Evolutionary conservation across 1,140 invertebrate genomes (phyloP).

Genomic region (Homarus americanus): DNA sequence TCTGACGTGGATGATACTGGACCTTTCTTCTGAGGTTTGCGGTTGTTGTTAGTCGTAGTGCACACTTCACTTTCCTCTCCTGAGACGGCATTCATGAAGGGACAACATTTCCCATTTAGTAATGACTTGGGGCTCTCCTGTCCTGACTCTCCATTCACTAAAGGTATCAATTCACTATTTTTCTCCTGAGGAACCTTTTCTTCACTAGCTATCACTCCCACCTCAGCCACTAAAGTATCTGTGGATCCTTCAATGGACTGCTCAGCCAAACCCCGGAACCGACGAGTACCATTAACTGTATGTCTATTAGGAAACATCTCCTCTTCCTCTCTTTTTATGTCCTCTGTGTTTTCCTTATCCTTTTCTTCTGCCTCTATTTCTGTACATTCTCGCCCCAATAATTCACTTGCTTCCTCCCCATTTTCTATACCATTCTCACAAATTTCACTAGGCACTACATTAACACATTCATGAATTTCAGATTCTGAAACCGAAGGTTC

Average conservation of each 20-base stretch:
- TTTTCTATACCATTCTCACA: slow-evolving; percentile 55
- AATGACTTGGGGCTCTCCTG: slow-evolving; percentile 59
- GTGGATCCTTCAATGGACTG: slow-evolving; percentile 79
- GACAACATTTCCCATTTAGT: slow-evolving; percentile 58
- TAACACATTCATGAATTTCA: slow-evolving; percentile 55
- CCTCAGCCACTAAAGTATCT: slow-evolving; percentile 79
- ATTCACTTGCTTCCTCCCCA: slow-evolving; percentile 65
- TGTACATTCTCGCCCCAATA: slow-evolving; percentile 31
- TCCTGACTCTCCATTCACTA: slow-evolving; percentile 53
- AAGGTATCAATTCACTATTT: slow-evolving; percentile 33
- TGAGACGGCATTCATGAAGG: slow-evolving; percentile 42
- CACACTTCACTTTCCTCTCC: slow-evolving; percentile 50
- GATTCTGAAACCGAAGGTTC: slow-evolving; percentile 57
- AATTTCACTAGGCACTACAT: slow-evolving; percentile 34
- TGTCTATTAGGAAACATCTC: background rate
- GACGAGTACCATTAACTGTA: background rate
- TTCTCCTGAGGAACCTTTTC: slow-evolving; percentile 60
- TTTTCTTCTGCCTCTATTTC: background rate
- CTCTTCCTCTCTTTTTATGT: background rate
- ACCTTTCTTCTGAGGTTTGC: slow-evolving; percentile 36
- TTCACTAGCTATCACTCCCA: slow-evolving; percentile 68
- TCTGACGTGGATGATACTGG: background rate
- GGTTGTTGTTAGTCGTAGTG: slow-evolving; percentile 34
- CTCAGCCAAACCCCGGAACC: slow-evolving; percentile 45
- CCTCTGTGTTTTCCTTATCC: background rate